Base-by-base conservation (phyloP, 1,140 invertebrate species). In the Drosophila sp. region DNA sequence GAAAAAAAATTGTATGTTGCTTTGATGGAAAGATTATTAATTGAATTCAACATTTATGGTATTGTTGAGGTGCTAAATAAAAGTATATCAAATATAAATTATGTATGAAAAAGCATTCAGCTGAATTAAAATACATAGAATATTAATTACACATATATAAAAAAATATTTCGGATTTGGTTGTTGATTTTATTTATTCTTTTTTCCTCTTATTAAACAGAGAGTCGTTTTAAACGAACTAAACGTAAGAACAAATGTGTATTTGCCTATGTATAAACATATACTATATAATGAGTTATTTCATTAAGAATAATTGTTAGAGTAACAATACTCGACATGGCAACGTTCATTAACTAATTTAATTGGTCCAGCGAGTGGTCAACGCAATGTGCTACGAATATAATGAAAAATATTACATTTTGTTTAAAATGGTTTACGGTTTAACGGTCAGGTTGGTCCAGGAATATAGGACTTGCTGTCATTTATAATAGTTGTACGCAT, bases 401-500 rank as follows among this genome's bases (percentile, higher is more conserved):
- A 56, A 40, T 56, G 53, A 18, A 40, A 40, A 25, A 9, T 38
- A 40, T 56, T 40, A n/a, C 34, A 38, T 56, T 40, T 40, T 21
- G 34, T 13, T 25, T 56, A 40, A 56, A 40, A 56, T 40, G 36
- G 53, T 27, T 40, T 40, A 29, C 36, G 34, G n/a, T 56, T 56
- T 56, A 56, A 56, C 53, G 18, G 36, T 13, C 53, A 56, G 34
- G 16, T 56, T 25, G 18, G 51, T 38, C 34, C 14, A 16, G 51
- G 16, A 18, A 16, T 25, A 8, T 25, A 11, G 21, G 50, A 16
- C 40, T 45, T 34, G 51, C 48, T 66, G 56, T 83, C 78, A 76
- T 80, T 79, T 80, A 76, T 76, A 74, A 78, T 78, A 62, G 59
- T 71, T 41, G 32, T 21, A 9, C 7, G 4, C n/a, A 21, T 32